Evolutionary conservation across 2,113 vertebrate species (phyloP), one percentile per base, ranked within the genome.

Genomic region (Pimephales promelas): DNA sequence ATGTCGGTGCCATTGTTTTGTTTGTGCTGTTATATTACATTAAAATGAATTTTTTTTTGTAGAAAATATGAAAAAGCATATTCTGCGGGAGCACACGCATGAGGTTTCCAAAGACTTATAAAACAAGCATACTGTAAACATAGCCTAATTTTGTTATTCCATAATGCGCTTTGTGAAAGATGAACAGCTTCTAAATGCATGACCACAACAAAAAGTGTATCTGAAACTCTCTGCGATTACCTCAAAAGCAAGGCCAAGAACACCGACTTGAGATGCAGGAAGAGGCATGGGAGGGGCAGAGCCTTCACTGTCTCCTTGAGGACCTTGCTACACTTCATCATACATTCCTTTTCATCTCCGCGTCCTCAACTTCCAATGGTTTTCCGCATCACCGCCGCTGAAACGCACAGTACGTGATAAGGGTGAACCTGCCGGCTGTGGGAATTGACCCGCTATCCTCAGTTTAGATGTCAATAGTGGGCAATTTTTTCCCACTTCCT

Each of bases 321-420:
- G 85, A 85, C 84, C 86, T 85, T 36, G 40, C 77, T 75, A 62
- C 76, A 68, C 79, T 85, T 87, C 89, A 87, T 90, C 85, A 79
- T 84, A 83, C 78, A 76, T 86, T 88, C 82, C 84, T 76, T 88
- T 88, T 86, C 73, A 88, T 89, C 85, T 85, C 76, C 1, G 9
- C 13, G 61, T 83, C 83, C 81, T 85, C 34, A 47, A 45, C 86
- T 88, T 86, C 84, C 84, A 86, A 64, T 54, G 16, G 70, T 71
- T 84, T 84, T 76, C 81, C 52, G 36, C 80, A 71, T 79, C 40
- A 40, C 36, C 24, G 49, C 24, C 10, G n/a, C 71, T 56, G 18
- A 22, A 86, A 73, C 73, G 70, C 52, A 56, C 31, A 1, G 57
- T 86, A 83, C 85, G 83, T 78, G 85, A 80, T 87, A 76, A 52